phyloP scores from a whole-genome alignment of 2,797 vertebrate species.

The Acrossocheilus wenchowensis region DNA sequence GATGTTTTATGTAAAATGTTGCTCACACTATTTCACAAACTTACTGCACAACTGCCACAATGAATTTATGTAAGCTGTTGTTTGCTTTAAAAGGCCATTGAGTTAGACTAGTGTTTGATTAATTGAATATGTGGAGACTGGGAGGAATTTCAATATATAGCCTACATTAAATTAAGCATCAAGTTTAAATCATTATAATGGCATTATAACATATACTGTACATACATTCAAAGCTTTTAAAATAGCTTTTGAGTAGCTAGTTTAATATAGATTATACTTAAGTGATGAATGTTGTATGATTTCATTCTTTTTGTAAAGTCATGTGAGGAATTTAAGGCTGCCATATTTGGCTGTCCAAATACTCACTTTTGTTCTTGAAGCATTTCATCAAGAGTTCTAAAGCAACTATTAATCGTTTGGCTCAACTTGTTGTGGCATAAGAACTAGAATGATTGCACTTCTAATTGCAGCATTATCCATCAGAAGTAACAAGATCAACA shows the following conservation, averaged over 20 bases:
- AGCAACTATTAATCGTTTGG: neutral
- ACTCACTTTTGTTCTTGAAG: neutral
- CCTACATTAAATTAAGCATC: neutral
- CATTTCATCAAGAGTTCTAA: neutral
- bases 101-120: constrained; percentile 29
- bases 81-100: constrained; percentile 58
- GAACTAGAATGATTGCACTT: constrained; percentile 17
- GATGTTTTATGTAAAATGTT: constrained; percentile 63
- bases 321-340: neutral
- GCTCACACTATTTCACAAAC: constrained; percentile 69
- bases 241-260: neutral
- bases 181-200: constrained; percentile 4
- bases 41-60: constrained; percentile 56
- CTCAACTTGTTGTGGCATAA: constrained; percentile 28
- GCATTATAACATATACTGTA: neutral
- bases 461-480: constrained; percentile 35
- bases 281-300: neutral
- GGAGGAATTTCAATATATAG: neutral
- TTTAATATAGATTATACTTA: neutral
- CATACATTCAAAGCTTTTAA: constrained; percentile 8
- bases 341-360: neutral
- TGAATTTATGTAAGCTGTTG: constrained; percentile 72
- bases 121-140: neutral
- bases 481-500: constrained; percentile 36
- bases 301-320: neutral